Evolutionary conservation across 2,113 vertebrate species (phyloP).

Genomic region (Semnopithecus entellus): DNA sequence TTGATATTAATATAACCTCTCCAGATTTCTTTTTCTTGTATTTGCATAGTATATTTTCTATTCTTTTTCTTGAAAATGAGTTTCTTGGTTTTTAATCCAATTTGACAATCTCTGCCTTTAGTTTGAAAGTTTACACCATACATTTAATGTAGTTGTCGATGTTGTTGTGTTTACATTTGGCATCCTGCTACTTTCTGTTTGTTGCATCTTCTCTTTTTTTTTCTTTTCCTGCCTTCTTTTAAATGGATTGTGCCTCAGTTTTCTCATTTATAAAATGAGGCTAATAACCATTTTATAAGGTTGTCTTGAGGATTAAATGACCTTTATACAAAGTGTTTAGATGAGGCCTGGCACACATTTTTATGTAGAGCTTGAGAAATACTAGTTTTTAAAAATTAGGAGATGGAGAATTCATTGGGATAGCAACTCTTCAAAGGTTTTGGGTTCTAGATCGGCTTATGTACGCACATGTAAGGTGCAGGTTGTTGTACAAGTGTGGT

Average conservation of each 20-base stretch:
- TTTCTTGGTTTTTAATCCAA: not conserved
- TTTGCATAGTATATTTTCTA: not conserved
- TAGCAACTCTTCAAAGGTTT: not conserved
- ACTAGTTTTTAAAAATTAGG: not conserved
- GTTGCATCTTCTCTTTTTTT: not conserved
- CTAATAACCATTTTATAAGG: slow-evolving; percentile 12
- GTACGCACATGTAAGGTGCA: not conserved
- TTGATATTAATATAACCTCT: not conserved
- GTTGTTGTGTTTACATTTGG: not conserved
- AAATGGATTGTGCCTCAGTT: not conserved
- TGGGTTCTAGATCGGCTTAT: not conserved
- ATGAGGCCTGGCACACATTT: not conserved
- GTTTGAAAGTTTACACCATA: not conserved
- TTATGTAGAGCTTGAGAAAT: not conserved
- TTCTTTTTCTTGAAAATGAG: not conserved
- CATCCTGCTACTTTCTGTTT: not conserved
- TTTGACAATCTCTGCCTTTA: not conserved
- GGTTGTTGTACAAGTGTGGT: not conserved
- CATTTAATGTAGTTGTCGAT: not conserved
- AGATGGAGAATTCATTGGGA: not conserved
- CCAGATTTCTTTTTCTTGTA: not conserved
- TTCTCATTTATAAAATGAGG: slow-evolving; percentile 2
- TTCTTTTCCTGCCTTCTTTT: not conserved
- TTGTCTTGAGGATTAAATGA: not conserved
- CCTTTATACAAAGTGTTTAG: not conserved